phyloP scores from a whole-genome alignment of 2,888 invertebrate species.

The Polyploca ridens region DNA sequence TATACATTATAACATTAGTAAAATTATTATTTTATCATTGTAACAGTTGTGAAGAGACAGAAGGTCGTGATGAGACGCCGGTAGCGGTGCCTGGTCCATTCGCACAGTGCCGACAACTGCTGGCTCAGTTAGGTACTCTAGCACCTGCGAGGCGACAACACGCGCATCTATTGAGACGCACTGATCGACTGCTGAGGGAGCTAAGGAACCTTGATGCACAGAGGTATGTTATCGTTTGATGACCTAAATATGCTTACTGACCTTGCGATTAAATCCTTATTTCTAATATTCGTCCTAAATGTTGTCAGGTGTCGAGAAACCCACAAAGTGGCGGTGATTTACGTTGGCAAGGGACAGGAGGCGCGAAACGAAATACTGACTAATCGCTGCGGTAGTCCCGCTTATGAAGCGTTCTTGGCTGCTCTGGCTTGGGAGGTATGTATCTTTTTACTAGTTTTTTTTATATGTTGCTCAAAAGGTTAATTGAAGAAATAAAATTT shows the following conservation, averaged over 20 bases:
- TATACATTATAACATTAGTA: too few species aligned
- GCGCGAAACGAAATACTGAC: conserved; percentile 96
- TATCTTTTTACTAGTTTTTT: conserved; percentile 4
- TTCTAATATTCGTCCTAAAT: too few species aligned
- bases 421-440: conserved; percentile 86
- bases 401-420: conserved; percentile 93
- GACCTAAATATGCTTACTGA: too few species aligned
- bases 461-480: too few species aligned
- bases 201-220: conserved; percentile 97
- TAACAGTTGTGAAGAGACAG: background rate
- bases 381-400: conserved; percentile 95
- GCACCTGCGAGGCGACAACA: conserved; percentile 95
- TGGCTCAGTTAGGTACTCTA: conserved; percentile 95
- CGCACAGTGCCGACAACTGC: conserved; percentile 93
- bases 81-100: conserved; percentile 84
- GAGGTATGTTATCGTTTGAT: conserved; percentile 61
- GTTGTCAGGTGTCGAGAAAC: conserved; percentile 91
- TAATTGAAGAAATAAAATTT: too few species aligned
- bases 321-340: conserved; percentile 98
- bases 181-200: conserved; percentile 95
- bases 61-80: background rate
- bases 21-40: background rate
- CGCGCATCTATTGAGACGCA: conserved; percentile 93
- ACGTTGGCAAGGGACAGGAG: conserved; percentile 98
- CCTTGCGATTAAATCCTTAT: too few species aligned